Evolutionary conservation across 2,797 vertebrate species (phyloP), one percentile per base, ranked within the genome.

Genomic region (Ataeniobius toweri): DNA sequence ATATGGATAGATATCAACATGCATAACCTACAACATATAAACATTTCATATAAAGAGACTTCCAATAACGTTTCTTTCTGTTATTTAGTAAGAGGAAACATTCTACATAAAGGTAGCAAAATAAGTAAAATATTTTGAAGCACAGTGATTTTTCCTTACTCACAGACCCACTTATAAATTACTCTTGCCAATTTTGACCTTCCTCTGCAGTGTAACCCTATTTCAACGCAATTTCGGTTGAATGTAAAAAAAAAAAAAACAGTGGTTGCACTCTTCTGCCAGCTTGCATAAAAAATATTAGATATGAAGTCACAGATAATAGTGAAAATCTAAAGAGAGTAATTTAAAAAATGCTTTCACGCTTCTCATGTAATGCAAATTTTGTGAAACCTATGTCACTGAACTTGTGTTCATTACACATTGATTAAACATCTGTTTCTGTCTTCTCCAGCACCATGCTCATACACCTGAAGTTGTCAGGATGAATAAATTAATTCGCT

Each of bases 401-500:
- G 70, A 80, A 31, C 73, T 44, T 50, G 22, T 58, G 41, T 51
- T 48, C 74, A 74, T 65, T 53, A 48, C 63, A 36, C 69, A 51
- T 24, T 41, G 44, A 80, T 70, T 28, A 73, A 76, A 55, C 78
- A 83, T 80, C 70, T 82, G 77, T 44, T 78, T 36, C 39, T 67
- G 69, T 71, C 56, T 61, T 51, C 31, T 41, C 16, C 78, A 51
- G 56, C 51, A 28, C 56, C 20, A 53, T 14, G 50, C 26, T 71
- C 51, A 14, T 51, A 24, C 58, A 84, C 65, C 65, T 80, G 59
- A 78, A 78, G 67, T 76, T 71, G 82, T 81, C 76, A 72, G 68
- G 58, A 86, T 84, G 58, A 86, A 84, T 85, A 80, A 78, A 59
- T 84, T 18, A 76, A 61, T 72, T 1, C 0, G 46, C 65, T 78